These are phyloP conservation scores for Meriones unguiculatus DNA, from an alignment of 2,113 vertebrate genomes.

Conservation along the genomic window DNA sequence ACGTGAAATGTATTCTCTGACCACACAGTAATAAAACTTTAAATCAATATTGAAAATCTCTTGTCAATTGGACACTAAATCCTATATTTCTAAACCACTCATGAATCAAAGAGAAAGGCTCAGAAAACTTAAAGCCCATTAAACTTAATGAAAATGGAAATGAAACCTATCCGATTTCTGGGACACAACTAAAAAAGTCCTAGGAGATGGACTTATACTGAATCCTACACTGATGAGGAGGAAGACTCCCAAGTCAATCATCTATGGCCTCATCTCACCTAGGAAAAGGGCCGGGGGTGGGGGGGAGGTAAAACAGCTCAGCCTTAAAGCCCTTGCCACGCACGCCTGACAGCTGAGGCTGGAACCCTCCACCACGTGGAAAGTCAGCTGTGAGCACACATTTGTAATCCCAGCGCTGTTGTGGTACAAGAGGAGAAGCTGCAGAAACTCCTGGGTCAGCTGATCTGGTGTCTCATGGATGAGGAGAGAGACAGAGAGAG, in stretches of 20 bases:
- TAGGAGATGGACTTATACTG: neutral
- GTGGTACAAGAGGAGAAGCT: neutral
- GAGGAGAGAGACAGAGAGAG: neutral
- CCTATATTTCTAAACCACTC: neutral
- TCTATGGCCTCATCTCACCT: neutral
- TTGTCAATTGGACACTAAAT: neutral
- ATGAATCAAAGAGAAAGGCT: neutral
- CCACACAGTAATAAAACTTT: neutral
- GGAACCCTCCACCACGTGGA: neutral
- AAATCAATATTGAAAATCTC: neutral
- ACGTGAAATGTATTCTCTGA: neutral
- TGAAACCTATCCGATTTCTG: neutral
- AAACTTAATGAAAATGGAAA: neutral
- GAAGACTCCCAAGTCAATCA: neutral
- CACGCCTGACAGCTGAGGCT: neutral
- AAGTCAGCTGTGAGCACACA: neutral
- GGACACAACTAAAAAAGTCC: neutral
- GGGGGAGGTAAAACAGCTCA: neutral
- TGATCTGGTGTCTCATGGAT: neutral
- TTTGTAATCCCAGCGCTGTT: neutral
- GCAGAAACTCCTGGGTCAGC: neutral
- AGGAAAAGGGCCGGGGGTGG: no score
- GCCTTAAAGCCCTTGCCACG: neutral
- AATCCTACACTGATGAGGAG: neutral
- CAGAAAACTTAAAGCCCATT: neutral